phyloP scores from a whole-genome alignment of 2,797 vertebrate genomes.

The Onychomys torridus region DNA sequence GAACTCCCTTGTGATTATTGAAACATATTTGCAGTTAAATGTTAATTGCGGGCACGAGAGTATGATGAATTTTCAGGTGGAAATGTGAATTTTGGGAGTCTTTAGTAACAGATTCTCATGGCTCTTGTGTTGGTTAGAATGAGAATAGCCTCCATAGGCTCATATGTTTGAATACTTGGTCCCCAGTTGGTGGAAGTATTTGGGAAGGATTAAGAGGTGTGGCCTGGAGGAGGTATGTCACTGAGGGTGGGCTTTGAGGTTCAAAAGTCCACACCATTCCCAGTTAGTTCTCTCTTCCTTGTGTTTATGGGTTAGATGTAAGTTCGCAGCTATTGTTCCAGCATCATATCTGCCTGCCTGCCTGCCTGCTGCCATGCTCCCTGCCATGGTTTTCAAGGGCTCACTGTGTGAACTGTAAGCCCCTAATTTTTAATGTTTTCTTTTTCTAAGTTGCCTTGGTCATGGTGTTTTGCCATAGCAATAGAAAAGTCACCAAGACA shows the following conservation, averaged over 20 bases:
- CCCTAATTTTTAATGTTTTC: not conserved
- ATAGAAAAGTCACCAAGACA: not conserved
- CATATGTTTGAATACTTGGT: not conserved
- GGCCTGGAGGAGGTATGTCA: not conserved
- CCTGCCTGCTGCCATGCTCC: not conserved
- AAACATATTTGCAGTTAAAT: not conserved
- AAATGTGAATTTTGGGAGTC: slow-evolving; percentile 10
- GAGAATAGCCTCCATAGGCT: not conserved
- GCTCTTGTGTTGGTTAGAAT: not conserved
- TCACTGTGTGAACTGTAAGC: not conserved
- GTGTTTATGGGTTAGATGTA: not conserved
- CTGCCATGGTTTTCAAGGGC: not conserved
- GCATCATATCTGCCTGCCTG: not conserved
- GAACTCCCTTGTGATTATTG: not conserved
- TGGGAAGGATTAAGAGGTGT: not conserved
- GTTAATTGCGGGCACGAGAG: not conserved
- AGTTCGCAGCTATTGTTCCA: not conserved
- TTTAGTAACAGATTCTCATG: slow-evolving; percentile 29
- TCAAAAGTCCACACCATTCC: not conserved
- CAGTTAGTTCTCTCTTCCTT: not conserved
- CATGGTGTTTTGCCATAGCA: not conserved
- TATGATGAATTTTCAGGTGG: not conserved
- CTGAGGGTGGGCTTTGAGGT: not conserved
- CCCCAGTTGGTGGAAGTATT: not conserved
- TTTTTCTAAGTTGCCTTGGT: not conserved